A percentile compares a stretch with the other conserved stretches of the same genome.
These are phyloP conservation scores for Seira sanloemensis DNA, from an alignment of 2,888 invertebrate species.

Conservation along the genomic window DNA sequence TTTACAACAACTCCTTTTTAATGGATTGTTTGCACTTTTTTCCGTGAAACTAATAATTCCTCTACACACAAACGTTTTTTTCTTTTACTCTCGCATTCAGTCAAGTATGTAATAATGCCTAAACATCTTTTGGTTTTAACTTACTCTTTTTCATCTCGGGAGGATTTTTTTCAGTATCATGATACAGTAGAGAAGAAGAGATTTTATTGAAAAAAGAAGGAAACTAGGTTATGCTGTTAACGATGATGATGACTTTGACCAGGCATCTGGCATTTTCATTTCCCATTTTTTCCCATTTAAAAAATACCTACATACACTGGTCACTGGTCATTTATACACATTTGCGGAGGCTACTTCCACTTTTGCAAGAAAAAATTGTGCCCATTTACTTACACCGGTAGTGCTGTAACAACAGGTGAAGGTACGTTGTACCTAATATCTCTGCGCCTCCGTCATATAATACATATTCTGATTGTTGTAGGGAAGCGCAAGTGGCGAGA, in stretches of 20 bases:
- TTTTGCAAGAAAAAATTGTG: background rate
- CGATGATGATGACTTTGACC: slow-evolving; percentile 35
- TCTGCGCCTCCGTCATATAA: too few species aligned
- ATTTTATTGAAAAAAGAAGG: background rate
- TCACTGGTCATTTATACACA: slow-evolving; percentile 40
- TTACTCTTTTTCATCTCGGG: background rate
- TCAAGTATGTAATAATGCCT: background rate
- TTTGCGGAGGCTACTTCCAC: slow-evolving; percentile 33
- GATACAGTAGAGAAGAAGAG: slow-evolving; percentile 25
- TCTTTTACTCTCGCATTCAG: background rate
- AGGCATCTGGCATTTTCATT: background rate
- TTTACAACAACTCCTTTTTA: slow-evolving; percentile 15
- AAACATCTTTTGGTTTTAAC: slow-evolving; percentile 21
- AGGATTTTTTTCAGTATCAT: background rate
- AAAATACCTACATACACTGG: background rate
- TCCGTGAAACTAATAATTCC: slow-evolving; percentile 31
- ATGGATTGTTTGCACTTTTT: slow-evolving; percentile 56
- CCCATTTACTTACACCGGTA: too few species aligned
- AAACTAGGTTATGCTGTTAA: background rate
- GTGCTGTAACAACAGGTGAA: too few species aligned
- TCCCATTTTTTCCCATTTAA: slow-evolving; percentile 25
- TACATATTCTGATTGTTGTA: slow-evolving; percentile 24
- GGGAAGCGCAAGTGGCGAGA: slow-evolving; percentile 7
- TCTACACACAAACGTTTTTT: too few species aligned
- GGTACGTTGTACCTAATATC: background rate